Percentiles rank a stretch among this genome's conserved stretches.
These are phyloP conservation scores for Elanus axillaris DNA, from an alignment of 2,113 vertebrate genomes.

Conservation along the genomic window DNA sequence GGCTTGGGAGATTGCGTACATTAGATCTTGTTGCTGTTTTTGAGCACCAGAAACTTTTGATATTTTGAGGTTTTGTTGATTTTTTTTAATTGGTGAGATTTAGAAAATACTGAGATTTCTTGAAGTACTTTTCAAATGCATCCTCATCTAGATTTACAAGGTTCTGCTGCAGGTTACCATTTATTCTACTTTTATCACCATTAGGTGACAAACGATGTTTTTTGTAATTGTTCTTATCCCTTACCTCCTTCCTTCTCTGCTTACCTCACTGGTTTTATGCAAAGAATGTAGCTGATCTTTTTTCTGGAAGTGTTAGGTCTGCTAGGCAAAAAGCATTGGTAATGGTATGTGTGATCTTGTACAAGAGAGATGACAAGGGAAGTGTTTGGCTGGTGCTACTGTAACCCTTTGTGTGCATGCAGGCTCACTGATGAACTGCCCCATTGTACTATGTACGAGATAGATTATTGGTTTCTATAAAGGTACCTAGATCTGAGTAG, in stretches of 20 bases:
- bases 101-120: background rate
- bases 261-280: background rate
- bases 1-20: background rate
- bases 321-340: fast-evolving
- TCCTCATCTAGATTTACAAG: background rate
- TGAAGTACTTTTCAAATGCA: background rate
- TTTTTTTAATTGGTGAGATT: background rate
- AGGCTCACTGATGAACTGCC: background rate
- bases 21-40: background rate
- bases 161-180: background rate
- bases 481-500: background rate
- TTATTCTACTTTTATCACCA: background rate
- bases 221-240: background rate
- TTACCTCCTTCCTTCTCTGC: background rate
- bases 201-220: background rate
- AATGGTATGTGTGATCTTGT: background rate
- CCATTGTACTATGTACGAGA: fast-evolving
- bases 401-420: background rate
- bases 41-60: background rate
- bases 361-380: background rate
- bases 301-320: background rate
- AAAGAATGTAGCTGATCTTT: background rate
- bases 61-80: background rate
- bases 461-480: fast-evolving
- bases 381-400: background rate